These are phyloP conservation scores for Phenacoccus solenopsis DNA, from an alignment of 1,140 invertebrate species.

Conservation along the genomic window DNA sequence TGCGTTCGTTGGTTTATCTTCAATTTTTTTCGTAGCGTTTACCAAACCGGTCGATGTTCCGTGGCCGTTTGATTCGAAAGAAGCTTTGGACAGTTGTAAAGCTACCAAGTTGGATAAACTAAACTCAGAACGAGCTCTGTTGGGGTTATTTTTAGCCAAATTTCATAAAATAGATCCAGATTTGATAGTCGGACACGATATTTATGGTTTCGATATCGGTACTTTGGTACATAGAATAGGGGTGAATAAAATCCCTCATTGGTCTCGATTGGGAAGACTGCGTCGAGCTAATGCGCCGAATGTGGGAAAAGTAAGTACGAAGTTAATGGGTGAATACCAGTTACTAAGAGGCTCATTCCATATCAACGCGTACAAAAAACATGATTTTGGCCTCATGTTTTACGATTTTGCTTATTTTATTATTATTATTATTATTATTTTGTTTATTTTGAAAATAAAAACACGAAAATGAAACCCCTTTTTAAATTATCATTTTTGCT, in stretches of 20 bases:
- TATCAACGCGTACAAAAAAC: too few relatives aligned
- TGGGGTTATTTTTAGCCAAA: slow-evolving; percentile 71
- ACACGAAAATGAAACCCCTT: too few relatives aligned
- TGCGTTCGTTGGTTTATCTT: too few relatives aligned
- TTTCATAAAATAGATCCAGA: slow-evolving; percentile 85
- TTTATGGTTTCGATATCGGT: slow-evolving; percentile 75
- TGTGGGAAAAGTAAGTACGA: slow-evolving; percentile 36
- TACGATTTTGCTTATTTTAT: too few relatives aligned
- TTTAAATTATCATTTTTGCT: too few relatives aligned
- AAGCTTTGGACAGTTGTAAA: slow-evolving; percentile 30
- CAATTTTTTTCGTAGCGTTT: slow-evolving; percentile 56
- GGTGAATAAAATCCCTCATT: slow-evolving; percentile 60
- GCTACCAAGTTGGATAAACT: slow-evolving; percentile 43
- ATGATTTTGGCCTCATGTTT: too few relatives aligned
- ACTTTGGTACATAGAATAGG: slow-evolving; percentile 72
- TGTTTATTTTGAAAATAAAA: too few relatives aligned
- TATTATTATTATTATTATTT: too few relatives aligned
- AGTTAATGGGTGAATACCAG: slow-evolving; percentile 27
- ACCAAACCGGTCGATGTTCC: slow-evolving; percentile 59
- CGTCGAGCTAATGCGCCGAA: slow-evolving; percentile 51
- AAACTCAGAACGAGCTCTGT: slow-evolving; percentile 54
- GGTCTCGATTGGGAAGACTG: slow-evolving; percentile 80
- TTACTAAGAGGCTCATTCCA: too few relatives aligned
- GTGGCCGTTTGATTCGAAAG: slow-evolving; percentile 68
- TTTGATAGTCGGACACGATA: slow-evolving; percentile 83